These are phyloP conservation scores for Pteronura brasiliensis DNA, from an alignment of 2,113 vertebrate species.

Conservation along the genomic window DNA sequence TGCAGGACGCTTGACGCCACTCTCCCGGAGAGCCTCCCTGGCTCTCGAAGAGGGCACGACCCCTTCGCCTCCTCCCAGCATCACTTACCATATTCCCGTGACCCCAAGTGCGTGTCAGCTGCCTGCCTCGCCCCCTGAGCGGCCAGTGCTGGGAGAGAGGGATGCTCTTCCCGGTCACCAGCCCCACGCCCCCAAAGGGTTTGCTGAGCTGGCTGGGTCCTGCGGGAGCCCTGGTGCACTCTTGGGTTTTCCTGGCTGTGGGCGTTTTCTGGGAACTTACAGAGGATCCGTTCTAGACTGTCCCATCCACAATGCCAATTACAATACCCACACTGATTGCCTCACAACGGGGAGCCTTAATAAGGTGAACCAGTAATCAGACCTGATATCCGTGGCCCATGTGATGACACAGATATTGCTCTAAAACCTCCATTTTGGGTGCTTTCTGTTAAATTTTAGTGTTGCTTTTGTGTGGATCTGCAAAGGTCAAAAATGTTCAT, in stretches of 20 bases:
- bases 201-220: too few relatives aligned
- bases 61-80: neutral
- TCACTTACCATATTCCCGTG: rapidly evolving
- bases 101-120: rapidly evolving
- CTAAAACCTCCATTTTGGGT: neutral
- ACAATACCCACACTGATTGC: neutral
- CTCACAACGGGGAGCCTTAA: neutral
- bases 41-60: neutral
- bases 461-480: neutral
- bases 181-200: neutral
- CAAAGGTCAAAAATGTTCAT: neutral
- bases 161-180: rapidly evolving
- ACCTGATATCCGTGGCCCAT: neutral
- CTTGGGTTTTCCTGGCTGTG: neutral
- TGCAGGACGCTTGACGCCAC: rapidly evolving
- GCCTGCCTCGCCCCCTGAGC: neutral
- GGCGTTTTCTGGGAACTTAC: neutral
- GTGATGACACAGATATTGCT: rapidly evolving
- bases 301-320: too few relatives aligned
- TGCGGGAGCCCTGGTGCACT: neutral
- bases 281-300: neutral
- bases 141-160: rapidly evolving
- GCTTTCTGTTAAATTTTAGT: neutral
- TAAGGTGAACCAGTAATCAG: neutral
- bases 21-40: rapidly evolving